A percentile compares a stretch with the other conserved stretches of the same genome.
Conservation (phyloP, 2,888 invertebrate genomes). For the Dicranocentrus wangi region DNA sequence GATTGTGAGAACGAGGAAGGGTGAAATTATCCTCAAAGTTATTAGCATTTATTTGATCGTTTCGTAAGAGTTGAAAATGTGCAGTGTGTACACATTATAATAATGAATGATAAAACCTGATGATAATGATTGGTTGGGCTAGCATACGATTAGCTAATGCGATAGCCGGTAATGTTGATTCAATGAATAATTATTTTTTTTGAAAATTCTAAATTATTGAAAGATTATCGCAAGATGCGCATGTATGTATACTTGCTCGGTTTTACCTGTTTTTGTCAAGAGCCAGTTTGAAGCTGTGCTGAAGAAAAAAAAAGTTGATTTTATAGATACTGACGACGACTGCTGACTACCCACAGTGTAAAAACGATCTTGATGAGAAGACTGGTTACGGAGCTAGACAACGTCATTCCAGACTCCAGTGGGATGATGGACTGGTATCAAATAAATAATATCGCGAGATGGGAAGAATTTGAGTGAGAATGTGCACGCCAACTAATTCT, state of each 20-base stretch:
- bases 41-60: constrained; percentile 39
- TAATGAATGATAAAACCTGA: constrained; percentile 22
- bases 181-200: constrained; percentile 24
- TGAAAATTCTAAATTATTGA: constrained; percentile 38
- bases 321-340: not conserved
- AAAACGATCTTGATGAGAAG: not conserved
- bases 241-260: not conserved
- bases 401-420: not conserved
- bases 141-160: not conserved
- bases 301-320: not conserved
- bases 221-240: constrained; percentile 30
- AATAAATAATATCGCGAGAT: too few relatives aligned
- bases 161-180: constrained; percentile 4
- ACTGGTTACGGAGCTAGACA: constrained; percentile 5
- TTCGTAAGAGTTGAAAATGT: constrained; percentile 5
- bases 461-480: too few relatives aligned
- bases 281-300: not conserved
- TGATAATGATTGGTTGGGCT: not conserved
- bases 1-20: constrained; percentile 12
- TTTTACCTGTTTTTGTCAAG: too few relatives aligned
- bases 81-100: not conserved
- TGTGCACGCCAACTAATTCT: too few relatives aligned
- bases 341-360: not conserved
- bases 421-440: too few relatives aligned
- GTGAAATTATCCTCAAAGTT: constrained; percentile 22